Evolutionary conservation across 2,888 invertebrate species (phyloP), one percentile per base, ranked within the genome.

Genomic region (Tineola bisselliella): DNA sequence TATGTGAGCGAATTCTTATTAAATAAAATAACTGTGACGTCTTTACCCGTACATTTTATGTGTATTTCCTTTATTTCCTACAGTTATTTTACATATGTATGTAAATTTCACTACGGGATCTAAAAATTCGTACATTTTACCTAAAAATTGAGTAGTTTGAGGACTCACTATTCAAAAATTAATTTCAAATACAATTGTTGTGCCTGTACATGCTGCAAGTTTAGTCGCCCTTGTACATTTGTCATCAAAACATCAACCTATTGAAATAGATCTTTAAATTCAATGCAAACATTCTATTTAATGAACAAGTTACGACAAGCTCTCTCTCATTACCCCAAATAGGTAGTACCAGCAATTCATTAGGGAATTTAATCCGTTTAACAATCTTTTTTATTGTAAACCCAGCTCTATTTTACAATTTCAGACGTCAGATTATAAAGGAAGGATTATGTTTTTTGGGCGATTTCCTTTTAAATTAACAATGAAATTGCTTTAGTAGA

Each of bases 21-120:
- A 48, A 48, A 48, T 48, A 48, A 17, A 48, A 13, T 48, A 48
- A 48, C 48, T 15, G 17, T 48, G 48, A 48, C 48, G 48, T 48
- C 48, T 48, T 48, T 48, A 17, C 15, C 8, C 48, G 15, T 48
- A 38, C 10, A n/a, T n/a, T 4, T 25, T 25, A 6, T n/a, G n/a
- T n/a, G n/a, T n/a, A n/a, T n/a, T n/a, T n/a, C n/a, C n/a, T n/a
- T n/a, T n/a, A n/a, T n/a, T n/a, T n/a, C n/a, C n/a, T n/a, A n/a
- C n/a, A n/a, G n/a, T n/a, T n/a, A n/a, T n/a, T n/a, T n/a, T n/a
- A n/a, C n/a, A n/a, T n/a, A n/a, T n/a, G n/a, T n/a, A n/a, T n/a
- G n/a, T n/a, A n/a, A n/a, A n/a, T n/a, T n/a, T n/a, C n/a, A n/a
- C n/a, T 25, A 25, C 6, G 25, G 25, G 25, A 25, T 25, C 25